phyloP scores from a whole-genome alignment of 2,888 invertebrate species.

The Sesia bembeciformis region DNA sequence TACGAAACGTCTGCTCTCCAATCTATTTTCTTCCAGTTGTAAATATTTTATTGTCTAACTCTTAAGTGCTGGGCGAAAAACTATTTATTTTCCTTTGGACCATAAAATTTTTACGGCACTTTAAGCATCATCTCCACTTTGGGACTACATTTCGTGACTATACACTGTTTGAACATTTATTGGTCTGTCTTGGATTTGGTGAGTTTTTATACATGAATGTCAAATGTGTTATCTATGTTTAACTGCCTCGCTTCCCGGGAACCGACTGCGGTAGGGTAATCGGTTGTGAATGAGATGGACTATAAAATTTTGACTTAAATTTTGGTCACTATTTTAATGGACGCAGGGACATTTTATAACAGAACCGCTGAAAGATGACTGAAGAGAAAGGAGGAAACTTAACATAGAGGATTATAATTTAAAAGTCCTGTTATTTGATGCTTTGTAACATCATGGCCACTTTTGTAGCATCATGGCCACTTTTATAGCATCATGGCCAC shows the following conservation, averaged over 20 bases:
- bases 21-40: slow-evolving; percentile 48
- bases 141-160: slow-evolving; percentile 22
- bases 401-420: too few relatives aligned
- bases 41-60: slow-evolving; percentile 56
- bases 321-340: not conserved
- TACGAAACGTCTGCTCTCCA: not conserved
- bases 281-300: slow-evolving; percentile 10
- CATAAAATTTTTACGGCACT: slow-evolving; percentile 59
- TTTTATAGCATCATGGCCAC: too few relatives aligned
- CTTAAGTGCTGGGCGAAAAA: slow-evolving; percentile 51
- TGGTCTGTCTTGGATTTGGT: slow-evolving; percentile 17
- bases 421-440: too few relatives aligned
- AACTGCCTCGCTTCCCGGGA: slow-evolving; percentile 25
- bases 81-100: slow-evolving; percentile 63
- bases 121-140: slow-evolving; percentile 58
- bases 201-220: slow-evolving; percentile 18
- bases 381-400: too few relatives aligned
- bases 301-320: not conserved
- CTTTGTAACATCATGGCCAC: too few relatives aligned
- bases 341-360: not conserved
- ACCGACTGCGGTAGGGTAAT: slow-evolving; percentile 46
- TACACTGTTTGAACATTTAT: slow-evolving; percentile 12
- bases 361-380: too few relatives aligned
- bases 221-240: slow-evolving; percentile 18
- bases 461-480: too few relatives aligned